Evolutionary conservation across 1,140 invertebrate genomes (phyloP), one percentile per base, ranked within the genome.

Genomic region (Papilio helenus): DNA sequence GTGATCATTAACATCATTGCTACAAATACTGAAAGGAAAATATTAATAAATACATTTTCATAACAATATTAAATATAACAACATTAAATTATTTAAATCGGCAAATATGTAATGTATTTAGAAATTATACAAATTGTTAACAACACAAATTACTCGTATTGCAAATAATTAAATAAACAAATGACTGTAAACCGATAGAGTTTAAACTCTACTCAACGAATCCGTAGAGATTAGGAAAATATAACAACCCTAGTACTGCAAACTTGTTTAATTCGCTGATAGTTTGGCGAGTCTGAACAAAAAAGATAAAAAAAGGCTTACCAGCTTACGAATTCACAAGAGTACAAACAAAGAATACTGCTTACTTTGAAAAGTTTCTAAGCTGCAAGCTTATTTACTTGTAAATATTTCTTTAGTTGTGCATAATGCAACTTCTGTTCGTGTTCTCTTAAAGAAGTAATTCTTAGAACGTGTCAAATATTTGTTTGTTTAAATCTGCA

Each of bases 181-280:
- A 68, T 29, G 61, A 68, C 29, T 16, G 26, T 18, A n/a, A n/a
- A n/a, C n/a, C n/a, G n/a, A n/a, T n/a, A n/a, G n/a, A n/a, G n/a
- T n/a, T n/a, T 68, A 29, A 29, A 29, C 26, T 68, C 29, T 7
- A 68, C 4, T 16, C 26, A 5, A 14, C 7, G 61, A 65, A 65
- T 65, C 12, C 14, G 23, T 34, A 7, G 61, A 26, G 26, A 68
- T 68, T 68, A 68, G 14, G 7, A 29, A 76, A 55, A 23, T 82
- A 86, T 51, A 55, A 23, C 83, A 86, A 44, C 84, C 85, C 84
- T 83, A 80, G 76, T 49, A 18, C 14, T 49, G 81, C 79, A 81
- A 87, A 85, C 85, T 85, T 79, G 86, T 81, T 81, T 82, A 86
- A 85, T 87, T 78, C 82, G 76, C 79, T 84, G 86, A 87, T 87